Conservation (phyloP, 2,888 invertebrate species). For the Cremastinae sp. region DNA sequence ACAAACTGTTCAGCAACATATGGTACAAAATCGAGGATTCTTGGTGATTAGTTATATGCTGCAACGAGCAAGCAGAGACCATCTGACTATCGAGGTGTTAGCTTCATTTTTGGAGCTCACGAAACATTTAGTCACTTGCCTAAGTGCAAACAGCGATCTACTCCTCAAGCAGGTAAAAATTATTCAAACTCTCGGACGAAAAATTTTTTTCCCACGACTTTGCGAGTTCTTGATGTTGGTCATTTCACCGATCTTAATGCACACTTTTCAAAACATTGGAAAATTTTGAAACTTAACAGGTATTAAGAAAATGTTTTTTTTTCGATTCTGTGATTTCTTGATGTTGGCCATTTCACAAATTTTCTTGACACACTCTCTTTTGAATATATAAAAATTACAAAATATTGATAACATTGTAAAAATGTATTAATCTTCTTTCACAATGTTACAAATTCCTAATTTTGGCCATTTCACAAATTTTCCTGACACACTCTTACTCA, state of each 20-base stretch:
- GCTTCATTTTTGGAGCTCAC: constrained; percentile 95
- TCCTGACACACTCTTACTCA: no score
- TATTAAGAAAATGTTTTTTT: neutral
- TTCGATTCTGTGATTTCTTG: neutral
- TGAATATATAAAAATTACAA: neutral
- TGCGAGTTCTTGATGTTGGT: no score
- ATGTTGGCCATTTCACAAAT: neutral
- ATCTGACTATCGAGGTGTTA: constrained; percentile 95
- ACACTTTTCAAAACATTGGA: neutral
- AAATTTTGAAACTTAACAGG: no score
- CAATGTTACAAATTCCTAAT: no score
- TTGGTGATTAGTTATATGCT: constrained; percentile 98
- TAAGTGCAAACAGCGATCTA: constrained; percentile 95
- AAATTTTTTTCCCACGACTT: neutral
- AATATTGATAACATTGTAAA: neutral
- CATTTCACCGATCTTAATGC: no score
- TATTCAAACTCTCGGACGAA: neutral
- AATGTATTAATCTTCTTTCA: no score
- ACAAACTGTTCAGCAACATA: constrained; percentile 98
- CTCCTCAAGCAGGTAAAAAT: constrained; percentile 92
- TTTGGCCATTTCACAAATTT: no score
- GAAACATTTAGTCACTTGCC: constrained; percentile 95
- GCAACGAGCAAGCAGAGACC: constrained; percentile 95
- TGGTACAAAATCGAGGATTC: constrained; percentile 99
- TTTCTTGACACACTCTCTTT: constrained; percentile 4